Base-by-base conservation (phyloP, 2,797 vertebrate genomes). In the Smutsia temminckii region DNA sequence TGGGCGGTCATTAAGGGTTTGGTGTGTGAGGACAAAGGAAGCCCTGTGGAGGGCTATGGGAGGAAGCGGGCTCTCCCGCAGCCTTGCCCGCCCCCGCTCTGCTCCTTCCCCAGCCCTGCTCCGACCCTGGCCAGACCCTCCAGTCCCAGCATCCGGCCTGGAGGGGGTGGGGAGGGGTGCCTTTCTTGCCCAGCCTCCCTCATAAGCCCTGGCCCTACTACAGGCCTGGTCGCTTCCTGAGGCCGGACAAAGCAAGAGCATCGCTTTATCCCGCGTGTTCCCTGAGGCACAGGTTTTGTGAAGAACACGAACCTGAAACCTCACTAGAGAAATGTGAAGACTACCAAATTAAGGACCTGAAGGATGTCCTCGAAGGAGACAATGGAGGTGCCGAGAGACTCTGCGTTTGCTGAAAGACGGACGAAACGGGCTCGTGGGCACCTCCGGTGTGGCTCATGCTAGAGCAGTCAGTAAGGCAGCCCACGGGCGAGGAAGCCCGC, bases 401-500 rank as follows among this genome's bases (percentile, higher is more conserved):
- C 55, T 63, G 29, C 1, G 0, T 8, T 34, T 86, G 89, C 40
- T 29, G 32, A 57, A 37, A 77, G 74, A 42, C 8, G 27, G 34
- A 17, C 8, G 27, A 32, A 17, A 16, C 2, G n/a, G 34, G 55
- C 46, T 27, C 18, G 63, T 74, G 57, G 77, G 49, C n/a, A 51
- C 18, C 53, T 14, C 49, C 6, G 11, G 16, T 5, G 34, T 6
- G 1, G 8, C 25, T 51, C 37, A 13, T 17, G 40, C 1, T 8
- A 25, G 34, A 69, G 32, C 0, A 3, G 12, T 57, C 4, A 59
- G 72, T 8, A 23, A 23, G 80, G 46, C 78, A 6, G 42, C 25
- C 8, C 9, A 2, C n/a, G 12, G 25, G 37, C 84, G 17, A 17
- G 11, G 8, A 18, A 1, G 34, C 29, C 42, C 7, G 0, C 0